A percentile compares a stretch with the other conserved stretches of the same genome.
Evolutionary conservation across 2,888 invertebrate species (phyloP).

Genomic region (Leptodirus hochenwartii): DNA sequence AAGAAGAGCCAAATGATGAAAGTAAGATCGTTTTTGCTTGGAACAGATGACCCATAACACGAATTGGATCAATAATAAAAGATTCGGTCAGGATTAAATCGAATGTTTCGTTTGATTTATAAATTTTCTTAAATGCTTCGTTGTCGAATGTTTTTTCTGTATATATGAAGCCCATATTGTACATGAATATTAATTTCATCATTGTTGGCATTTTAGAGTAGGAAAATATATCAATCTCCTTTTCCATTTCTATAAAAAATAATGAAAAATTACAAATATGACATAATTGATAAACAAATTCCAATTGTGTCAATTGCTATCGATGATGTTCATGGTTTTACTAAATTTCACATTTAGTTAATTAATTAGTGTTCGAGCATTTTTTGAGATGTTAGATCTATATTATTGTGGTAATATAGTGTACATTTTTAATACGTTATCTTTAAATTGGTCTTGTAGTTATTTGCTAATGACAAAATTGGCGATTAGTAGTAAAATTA

Average conservation of each 20-base stretch:
- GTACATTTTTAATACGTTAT: too few relatives aligned
- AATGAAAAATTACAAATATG: not conserved
- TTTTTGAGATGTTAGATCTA: too few relatives aligned
- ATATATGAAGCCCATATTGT: conserved; percentile 2
- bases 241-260: not conserved
- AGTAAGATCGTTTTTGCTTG: conserved; percentile 20
- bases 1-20: conserved; percentile 25
- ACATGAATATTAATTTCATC: not conserved
- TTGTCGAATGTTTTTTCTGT: conserved; percentile 20
- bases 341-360: too few relatives aligned
- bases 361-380: too few relatives aligned
- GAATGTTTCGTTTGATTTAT: conserved; percentile 20
- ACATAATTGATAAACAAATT: too few relatives aligned
- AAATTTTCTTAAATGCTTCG: conserved; percentile 21
- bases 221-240: not conserved
- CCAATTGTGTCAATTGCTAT: too few relatives aligned
- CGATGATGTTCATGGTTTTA: too few relatives aligned
- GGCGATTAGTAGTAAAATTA: too few relatives aligned
- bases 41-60: conserved; percentile 21
- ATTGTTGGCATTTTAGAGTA: not conserved
- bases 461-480: too few relatives aligned
- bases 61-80: conserved; percentile 29
- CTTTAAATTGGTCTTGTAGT: too few relatives aligned
- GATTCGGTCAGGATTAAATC: conserved; percentile 25
- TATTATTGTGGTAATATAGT: too few relatives aligned